A percentile compares a stretch with the other conserved stretches of the same genome.
These are phyloP conservation scores for Lepidocolaptes lacrymiger DNA, from an alignment of 2,797 vertebrate species.

Conservation along the genomic window DNA sequence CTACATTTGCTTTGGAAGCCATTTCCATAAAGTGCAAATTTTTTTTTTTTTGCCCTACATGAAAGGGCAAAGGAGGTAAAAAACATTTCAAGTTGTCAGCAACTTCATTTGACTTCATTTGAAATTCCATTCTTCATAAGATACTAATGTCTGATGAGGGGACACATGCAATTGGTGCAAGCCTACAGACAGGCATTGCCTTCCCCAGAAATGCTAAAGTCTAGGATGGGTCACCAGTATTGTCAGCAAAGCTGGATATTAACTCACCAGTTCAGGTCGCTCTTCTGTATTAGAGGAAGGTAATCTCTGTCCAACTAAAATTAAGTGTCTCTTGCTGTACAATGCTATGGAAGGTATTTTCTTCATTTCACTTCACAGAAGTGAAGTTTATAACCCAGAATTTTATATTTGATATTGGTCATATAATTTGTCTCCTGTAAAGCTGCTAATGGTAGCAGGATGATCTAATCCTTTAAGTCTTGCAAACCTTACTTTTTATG, in stretches of 20 bases:
- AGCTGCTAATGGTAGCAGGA: conserved; percentile 14
- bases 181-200: neutral
- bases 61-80: neutral
- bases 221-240: neutral
- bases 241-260: neutral
- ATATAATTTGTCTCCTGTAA: conserved; percentile 22
- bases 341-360: neutral
- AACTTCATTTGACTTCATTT: neutral
- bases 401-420: neutral
- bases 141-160: neutral
- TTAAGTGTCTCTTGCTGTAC: neutral
- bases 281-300: neutral
- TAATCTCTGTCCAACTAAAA: neutral
- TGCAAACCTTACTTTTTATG: conserved; percentile 8
- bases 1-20: neutral
- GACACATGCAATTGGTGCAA: neutral
- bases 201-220: neutral
- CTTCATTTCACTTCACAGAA: conserved; percentile 8
- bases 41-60: neutral
- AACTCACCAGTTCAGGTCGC: neutral
- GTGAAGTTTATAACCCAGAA: conserved; percentile 4
- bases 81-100: neutral
- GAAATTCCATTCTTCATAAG: neutral
- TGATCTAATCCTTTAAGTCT: neutral
- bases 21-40: neutral